Evolutionary conservation across 2,113 vertebrate species (phyloP).

Genomic region (Bucco capensis): DNA sequence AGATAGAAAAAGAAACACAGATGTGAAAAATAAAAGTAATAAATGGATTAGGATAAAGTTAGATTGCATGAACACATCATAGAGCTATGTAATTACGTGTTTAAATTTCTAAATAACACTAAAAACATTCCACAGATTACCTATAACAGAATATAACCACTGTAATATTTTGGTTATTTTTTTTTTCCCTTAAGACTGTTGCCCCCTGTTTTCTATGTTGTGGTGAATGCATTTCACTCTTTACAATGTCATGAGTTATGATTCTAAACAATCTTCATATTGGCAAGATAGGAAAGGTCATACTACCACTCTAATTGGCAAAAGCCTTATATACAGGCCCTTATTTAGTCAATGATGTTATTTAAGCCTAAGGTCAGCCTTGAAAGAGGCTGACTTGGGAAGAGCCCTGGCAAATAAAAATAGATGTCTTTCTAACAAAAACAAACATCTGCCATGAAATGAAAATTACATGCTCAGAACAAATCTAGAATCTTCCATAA

Average conservation of each 20-base stretch:
- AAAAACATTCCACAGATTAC: neutral
- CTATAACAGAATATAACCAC: neutral
- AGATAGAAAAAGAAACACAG: neutral
- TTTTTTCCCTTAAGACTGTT: neutral
- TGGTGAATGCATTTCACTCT: neutral
- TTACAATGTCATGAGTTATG: neutral
- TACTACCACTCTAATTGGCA: constrained; percentile 3
- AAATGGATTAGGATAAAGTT: neutral
- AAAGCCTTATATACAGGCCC: neutral
- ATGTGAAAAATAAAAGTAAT: neutral
- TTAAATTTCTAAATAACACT: neutral
- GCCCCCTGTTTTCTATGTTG: neutral
- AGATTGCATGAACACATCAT: neutral
- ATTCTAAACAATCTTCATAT: neutral
- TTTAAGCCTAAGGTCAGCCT: constrained; percentile 42
- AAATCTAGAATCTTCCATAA: neutral
- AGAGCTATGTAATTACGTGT: neutral
- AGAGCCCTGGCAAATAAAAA: neutral
- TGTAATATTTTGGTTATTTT: neutral
- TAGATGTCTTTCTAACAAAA: neutral
- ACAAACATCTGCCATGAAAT: neutral
- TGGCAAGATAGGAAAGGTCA: constrained; percentile 6
- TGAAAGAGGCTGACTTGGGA: neutral
- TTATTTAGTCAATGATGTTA: constrained; percentile 16
- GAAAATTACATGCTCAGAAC: neutral